Evolutionary conservation across 1,140 invertebrate genomes (phyloP).

Genomic region (Melitaea cinxia): DNA sequence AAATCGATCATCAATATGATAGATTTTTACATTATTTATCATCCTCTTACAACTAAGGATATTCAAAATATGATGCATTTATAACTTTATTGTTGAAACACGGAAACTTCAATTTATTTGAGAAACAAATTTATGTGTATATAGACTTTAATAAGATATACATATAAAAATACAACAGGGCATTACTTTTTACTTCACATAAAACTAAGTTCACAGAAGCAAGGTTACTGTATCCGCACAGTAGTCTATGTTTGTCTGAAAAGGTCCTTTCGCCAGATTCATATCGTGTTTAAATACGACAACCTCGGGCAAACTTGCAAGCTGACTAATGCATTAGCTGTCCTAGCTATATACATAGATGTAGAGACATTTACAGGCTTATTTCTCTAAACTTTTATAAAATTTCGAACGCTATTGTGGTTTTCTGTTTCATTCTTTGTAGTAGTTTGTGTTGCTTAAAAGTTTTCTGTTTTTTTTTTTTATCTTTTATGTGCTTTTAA

Average conservation of each 20-base stretch:
- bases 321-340: constrained; percentile 5
- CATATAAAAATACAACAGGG: background rate
- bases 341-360: background rate
- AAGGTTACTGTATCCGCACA: background rate
- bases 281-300: background rate
- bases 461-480: no score
- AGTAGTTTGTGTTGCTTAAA: no score
- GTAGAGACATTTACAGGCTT: background rate
- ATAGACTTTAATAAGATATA: background rate
- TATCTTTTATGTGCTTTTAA: no score
- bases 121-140: no score
- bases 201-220: background rate
- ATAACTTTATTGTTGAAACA: no score
- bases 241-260: background rate
- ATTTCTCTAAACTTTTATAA: background rate
- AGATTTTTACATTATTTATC: no score
- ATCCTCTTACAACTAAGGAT: no score
- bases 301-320: background rate
- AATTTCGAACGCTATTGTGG: no score
- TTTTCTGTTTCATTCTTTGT: no score
- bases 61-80: no score
- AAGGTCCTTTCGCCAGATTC: constrained; percentile 4
- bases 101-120: no score
- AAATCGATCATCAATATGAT: no score
- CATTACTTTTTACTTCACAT: background rate